phyloP scores from a whole-genome alignment of 2,113 vertebrate genomes.

The Lontra canadensis region DNA sequence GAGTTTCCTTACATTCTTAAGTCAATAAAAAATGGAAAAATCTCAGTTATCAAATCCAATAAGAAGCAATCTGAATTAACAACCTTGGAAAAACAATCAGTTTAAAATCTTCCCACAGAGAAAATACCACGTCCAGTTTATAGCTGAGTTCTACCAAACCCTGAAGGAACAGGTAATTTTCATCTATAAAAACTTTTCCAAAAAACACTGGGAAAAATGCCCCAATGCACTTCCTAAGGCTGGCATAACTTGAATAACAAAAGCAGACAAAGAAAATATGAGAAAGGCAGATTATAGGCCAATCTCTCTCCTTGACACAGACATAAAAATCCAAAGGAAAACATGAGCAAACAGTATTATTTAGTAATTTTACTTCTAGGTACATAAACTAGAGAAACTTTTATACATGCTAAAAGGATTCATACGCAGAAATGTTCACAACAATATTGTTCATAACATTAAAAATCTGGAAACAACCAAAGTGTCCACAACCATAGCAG shows the following conservation, averaged over 20 bases:
- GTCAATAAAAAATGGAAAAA: conserved; percentile 39
- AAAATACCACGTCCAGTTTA: not conserved
- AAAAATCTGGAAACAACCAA: not conserved
- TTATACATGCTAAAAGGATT: not conserved
- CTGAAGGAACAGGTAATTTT: not conserved
- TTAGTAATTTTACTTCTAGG: not conserved
- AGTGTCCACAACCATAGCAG: not conserved
- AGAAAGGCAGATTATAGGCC: not conserved
- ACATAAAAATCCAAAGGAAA: conserved; percentile 46
- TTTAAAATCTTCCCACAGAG: conserved; percentile 36
- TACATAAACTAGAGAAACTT: not conserved
- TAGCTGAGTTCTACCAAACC: not conserved
- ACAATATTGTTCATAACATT: not conserved
- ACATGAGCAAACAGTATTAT: not conserved
- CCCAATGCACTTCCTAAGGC: not conserved
- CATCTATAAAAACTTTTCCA: not conserved
- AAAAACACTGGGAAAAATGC: not conserved
- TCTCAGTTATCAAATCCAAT: not conserved
- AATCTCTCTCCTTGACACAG: conserved; percentile 2
- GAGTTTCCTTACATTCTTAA: conserved; percentile 10
- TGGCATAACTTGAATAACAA: conserved; percentile 16
- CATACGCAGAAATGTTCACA: not conserved
- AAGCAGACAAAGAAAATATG: not conserved
- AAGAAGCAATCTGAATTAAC: not conserved
- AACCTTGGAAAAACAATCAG: not conserved